A percentile compares a stretch with the other conserved stretches of the same genome.
Evolutionary conservation across 2,888 invertebrate genomes (phyloP).

Genomic region (Rotaria magnacalcarata): DNA sequence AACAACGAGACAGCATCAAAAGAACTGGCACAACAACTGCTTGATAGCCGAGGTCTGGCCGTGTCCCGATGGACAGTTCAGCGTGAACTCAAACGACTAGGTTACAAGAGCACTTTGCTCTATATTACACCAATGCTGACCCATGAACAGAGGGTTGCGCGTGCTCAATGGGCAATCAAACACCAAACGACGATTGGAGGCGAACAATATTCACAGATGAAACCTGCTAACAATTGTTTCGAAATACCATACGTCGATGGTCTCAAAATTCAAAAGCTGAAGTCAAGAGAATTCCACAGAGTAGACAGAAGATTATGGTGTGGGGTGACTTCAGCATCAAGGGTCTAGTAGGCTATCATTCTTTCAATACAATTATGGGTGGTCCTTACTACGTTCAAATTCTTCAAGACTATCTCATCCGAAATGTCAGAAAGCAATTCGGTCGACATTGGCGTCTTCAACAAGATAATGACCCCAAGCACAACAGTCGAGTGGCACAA

Average conservation of each 20-base stretch:
- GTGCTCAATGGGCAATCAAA: not conserved
- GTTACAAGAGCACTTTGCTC: not conserved
- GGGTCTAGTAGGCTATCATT: no score
- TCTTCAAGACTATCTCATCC: not conserved
- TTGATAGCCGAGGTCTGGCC: not conserved
- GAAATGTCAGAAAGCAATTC: no score
- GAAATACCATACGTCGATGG: not conserved
- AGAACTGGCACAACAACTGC: not conserved
- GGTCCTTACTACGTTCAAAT: not conserved
- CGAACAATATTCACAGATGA: not conserved
- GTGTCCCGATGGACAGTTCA: not conserved
- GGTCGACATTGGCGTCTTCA: no score
- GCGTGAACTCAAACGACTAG: no score
- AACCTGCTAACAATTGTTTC: not conserved
- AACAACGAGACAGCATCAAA: not conserved
- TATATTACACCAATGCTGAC: not conserved
- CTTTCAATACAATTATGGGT: not conserved
- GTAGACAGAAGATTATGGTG: not conserved
- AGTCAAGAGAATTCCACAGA: not conserved
- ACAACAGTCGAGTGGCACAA: not conserved
- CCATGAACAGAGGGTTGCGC: not conserved
- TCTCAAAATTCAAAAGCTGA: not conserved
- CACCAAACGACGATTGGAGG: not conserved
- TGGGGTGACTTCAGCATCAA: no score
- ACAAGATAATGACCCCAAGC: not conserved